Evolutionary conservation across 1,140 invertebrate species (phyloP).

Genomic region (Bombus fervidus): DNA sequence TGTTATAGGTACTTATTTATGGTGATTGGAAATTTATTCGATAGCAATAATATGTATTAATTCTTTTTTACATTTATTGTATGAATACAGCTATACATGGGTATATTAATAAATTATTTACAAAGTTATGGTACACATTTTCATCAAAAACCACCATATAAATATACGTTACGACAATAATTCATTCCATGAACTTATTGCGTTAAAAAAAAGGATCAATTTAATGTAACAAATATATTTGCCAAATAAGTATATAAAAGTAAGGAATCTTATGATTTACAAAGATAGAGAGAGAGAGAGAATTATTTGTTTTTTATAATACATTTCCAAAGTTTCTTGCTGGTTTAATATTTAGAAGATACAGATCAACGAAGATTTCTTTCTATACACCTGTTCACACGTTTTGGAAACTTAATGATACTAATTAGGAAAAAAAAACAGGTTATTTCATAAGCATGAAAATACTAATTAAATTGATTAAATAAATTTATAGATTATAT

Average conservation of each 20-base stretch:
- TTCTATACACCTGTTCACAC: conserved; percentile 21
- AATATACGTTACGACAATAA: conserved; percentile 18
- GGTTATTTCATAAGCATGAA: neutral
- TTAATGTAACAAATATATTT: conserved; percentile 31
- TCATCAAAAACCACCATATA: conserved; percentile 40
- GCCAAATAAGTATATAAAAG: conserved; percentile 32
- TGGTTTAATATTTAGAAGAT: conserved; percentile 36
- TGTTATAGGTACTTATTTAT: conserved; percentile 55
- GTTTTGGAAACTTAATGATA: neutral
- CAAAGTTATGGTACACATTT: conserved; percentile 74
- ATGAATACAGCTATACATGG: conserved; percentile 74
- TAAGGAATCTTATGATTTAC: conserved; percentile 37
- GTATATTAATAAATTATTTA: conserved; percentile 81
- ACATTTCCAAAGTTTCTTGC: conserved; percentile 42
- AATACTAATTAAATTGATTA: neutral
- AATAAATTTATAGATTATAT: conserved; percentile 45
- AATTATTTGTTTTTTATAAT: conserved; percentile 23
- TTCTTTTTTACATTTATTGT: conserved; percentile 75
- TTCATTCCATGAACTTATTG: conserved; percentile 23
- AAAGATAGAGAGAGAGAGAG: neutral
- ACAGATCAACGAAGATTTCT: conserved; percentile 13
- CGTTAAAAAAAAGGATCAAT: conserved; percentile 19
- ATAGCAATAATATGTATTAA: conserved; percentile 56
- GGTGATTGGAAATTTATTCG: conserved; percentile 66
- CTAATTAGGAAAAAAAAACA: neutral